Percentiles rank a stretch among this genome's conserved stretches.
phyloP scores from a whole-genome alignment of 2,888 invertebrate species.

The Drosophila mercatorum region DNA sequence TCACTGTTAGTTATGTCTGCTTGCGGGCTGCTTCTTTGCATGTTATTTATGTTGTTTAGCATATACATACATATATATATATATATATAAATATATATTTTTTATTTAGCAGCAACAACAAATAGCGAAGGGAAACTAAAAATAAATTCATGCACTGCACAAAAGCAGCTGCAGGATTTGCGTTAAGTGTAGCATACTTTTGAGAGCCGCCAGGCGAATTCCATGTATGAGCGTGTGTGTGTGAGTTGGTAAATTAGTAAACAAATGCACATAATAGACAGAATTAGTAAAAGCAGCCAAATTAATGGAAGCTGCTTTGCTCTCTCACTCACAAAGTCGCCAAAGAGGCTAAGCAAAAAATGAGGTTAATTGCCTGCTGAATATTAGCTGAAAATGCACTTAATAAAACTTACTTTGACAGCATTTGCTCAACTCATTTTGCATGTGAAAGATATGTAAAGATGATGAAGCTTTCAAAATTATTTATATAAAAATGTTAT shows the following conservation, averaged over 20 bases:
- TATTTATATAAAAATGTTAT: background rate
- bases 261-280: slow-evolving; percentile 47
- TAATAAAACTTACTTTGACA: background rate
- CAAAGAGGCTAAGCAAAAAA: background rate
- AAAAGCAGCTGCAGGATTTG: slow-evolving; percentile 49
- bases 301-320: slow-evolving; percentile 33
- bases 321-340: slow-evolving; percentile 2
- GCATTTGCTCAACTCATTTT: background rate
- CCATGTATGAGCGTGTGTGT: slow-evolving; percentile 7
- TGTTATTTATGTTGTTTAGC: slow-evolving; percentile 72
- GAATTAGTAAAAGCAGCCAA: slow-evolving; percentile 31
- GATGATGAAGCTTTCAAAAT: background rate
- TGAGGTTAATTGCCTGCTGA: background rate
- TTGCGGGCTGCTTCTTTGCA: slow-evolving; percentile 69
- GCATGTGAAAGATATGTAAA: background rate
- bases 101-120: slow-evolving; percentile 38
- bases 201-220: slow-evolving; percentile 24
- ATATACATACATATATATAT: slow-evolving; percentile 33
- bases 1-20: slow-evolving; percentile 76
- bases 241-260: slow-evolving; percentile 53
- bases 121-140: slow-evolving; percentile 32
- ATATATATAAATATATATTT: slow-evolving; percentile 19
- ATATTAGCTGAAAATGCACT: background rate
- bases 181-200: slow-evolving; percentile 57
- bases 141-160: slow-evolving; percentile 55